Evolutionary conservation across 2,113 vertebrate genomes (phyloP), one percentile per base, ranked within the genome.

Genomic region (Trichechus manatus): DNA sequence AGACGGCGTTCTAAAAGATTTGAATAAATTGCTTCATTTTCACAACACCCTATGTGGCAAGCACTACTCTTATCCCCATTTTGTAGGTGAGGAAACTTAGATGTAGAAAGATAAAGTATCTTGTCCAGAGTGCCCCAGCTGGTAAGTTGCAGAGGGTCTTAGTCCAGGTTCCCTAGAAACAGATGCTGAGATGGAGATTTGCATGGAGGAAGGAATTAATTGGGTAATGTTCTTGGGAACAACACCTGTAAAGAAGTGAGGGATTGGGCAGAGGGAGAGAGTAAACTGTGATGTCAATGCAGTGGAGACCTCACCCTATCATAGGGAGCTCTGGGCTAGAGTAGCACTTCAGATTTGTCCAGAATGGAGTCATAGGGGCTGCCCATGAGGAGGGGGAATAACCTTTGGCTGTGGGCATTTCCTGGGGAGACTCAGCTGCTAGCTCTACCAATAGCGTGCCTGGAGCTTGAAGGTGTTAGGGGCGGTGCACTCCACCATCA

Each of bases 261-360:
- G 14, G 29, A 36, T 0, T 17, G 64, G 85, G 70, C 39, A 17
- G 0, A 33, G 36, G 86, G 11, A 9, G 31, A 27, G 50, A 27
- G 64, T 7, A 1, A n/a, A 17, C 6, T 5, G 5, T 0, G 36
- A 19, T 10, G 1, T 11, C 66, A 70, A 29, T 33, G 13, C 4
- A 39, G 81, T 20, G 1, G 4, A 29, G 78, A 44, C 42, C 50
- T 83, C 56, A 29, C 50, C 66, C 39, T 56, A 5, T 50, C 14
- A 14, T 17, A 29, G n/a, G 63, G 23, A 88, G 13, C 59, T 9
- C 19, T 19, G n/a, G 29, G 39, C 15, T 27, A 15, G 80, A 50
- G 44, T 11, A 1, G 1, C 3, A 27, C 27, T 80, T 68, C 13
- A 19, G 29, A 13, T 33, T 29, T 20, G 53, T 15, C 44, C 15